Base-by-base conservation (phyloP, 1,140 invertebrate species). In the Orchesella cincta region DNA sequence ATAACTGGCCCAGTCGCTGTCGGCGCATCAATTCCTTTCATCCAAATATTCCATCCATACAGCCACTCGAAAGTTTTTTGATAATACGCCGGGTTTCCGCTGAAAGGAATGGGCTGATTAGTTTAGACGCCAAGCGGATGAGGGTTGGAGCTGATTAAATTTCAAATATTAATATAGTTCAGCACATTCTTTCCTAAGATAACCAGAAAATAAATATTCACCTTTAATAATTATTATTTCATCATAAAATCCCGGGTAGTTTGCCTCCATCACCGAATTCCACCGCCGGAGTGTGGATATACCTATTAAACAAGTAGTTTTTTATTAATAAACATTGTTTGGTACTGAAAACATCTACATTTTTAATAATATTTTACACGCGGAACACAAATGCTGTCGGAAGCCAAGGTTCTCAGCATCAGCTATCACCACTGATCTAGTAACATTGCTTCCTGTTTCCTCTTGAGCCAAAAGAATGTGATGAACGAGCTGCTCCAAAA, bases 181-280 rank as follows among this genome's bases (percentile, higher is more conserved):
- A n/a, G n/a, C n/a, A n/a, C n/a, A n/a, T n/a, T n/a, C n/a, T n/a
- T n/a, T n/a, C n/a, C n/a, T n/a, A n/a, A n/a, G n/a, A n/a, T n/a
- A n/a, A n/a, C n/a, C n/a, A n/a, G n/a, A n/a, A 46, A 46, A 46
- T 12, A 46, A 46, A 46, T 12, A 20, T 20, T 46, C 33, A 67
- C 62, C 62, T 8, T 67, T 67, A 31, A 67, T 16, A 31, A 67
- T 29, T 3, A 67, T n/a, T 5, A 67, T 29, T 67, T 67, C 62
- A 31, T 67, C 29, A 2, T 26, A 31, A 33, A 67, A 67, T 2
- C 5, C 3, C 5, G 62, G 62, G 23, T 67, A 67, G n/a, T 67
- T 12, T 16, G 5, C 31, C 33, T 67, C 62, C 33, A 12, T 23
- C 5, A 12, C 29, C 8, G 31, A 5, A 12, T 26, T 33, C 62